Percentiles rank a stretch among this genome's conserved stretches.
Evolutionary conservation across 2,888 invertebrate species (phyloP).

Genomic region (Meteorus colon): DNA sequence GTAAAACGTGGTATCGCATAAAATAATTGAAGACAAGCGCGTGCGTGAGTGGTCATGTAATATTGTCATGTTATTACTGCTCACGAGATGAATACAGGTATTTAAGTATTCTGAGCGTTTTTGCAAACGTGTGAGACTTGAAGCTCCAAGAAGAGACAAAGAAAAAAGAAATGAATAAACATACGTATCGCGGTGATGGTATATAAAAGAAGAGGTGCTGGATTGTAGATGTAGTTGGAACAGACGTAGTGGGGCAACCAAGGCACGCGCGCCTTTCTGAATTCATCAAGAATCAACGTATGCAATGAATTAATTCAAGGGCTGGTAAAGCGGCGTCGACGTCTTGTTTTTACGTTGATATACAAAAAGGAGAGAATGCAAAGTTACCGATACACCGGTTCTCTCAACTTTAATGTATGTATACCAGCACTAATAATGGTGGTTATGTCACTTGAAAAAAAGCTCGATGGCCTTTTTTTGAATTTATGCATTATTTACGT

Average conservation of each 20-base stretch:
- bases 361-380: constrained; percentile 46
- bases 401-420: constrained; percentile 39
- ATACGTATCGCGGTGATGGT: not conserved
- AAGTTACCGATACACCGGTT: constrained; percentile 12
- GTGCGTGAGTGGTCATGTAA: constrained; percentile 50
- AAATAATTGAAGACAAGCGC: constrained; percentile 45
- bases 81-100: constrained; percentile 10
- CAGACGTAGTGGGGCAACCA: constrained; percentile 43
- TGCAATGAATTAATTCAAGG: constrained; percentile 69
- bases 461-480: constrained; percentile 13
- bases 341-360: constrained; percentile 46
- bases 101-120: constrained; percentile 14
- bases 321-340: constrained; percentile 68
- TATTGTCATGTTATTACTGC: constrained; percentile 41
- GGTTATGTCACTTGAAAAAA: constrained; percentile 36
- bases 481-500: constrained; percentile 20
- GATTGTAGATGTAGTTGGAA: constrained; percentile 8
- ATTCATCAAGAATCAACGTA: constrained; percentile 70
- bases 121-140: constrained; percentile 12
- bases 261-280: constrained; percentile 61
- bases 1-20: constrained; percentile 53
- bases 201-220: constrained; percentile 1
- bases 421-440: constrained; percentile 19
- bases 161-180: constrained; percentile 17
- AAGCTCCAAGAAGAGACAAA: not conserved